Evolutionary conservation across 1,140 invertebrate genomes (phyloP), one percentile per base, ranked within the genome.

Genomic region (Pseudomyrmex cubaensis): DNA sequence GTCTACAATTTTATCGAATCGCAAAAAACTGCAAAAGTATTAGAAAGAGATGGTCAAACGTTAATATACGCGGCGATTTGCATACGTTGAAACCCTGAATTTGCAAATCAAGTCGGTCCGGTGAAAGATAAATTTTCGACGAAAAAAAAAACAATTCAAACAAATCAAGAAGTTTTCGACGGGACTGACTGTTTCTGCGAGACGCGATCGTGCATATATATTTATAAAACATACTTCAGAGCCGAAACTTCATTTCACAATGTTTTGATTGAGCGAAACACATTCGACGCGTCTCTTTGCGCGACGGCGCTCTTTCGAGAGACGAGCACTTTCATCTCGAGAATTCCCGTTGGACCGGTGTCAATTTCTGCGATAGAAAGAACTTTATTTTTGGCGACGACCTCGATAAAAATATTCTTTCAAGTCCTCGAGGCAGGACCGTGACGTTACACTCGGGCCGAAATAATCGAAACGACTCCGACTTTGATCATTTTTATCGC

Each of bases 331-430:
- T 89, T 84, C 87, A 83, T 88, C 82, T 82, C 25, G 57, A 57
- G 17, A 69, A 80, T 84, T 83, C 63, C 69, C 73, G 83, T 90
- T 92, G 91, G 90, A 67, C 10, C 1, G n/a, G 9, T 63, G 90
- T 91, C 91, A 92, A 83, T 84, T 84, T 87, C 83, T 69, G 50
- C 74, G 83, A 78, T 83, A 44, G 64, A 84, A 74, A 85, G 72
- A 84, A 88, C 78, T 85, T 86, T 90, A 91, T 92, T 91, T 92
- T 88, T 35, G 85, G 77, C 76, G 25, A 20, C 59, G 86, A 80
- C 80, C 86, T 78, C 82, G 82, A 85, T 89, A 85, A 82, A 89
- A 64, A 83, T 83, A 86, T 82, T 84, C 64, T 35, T 35, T 17
- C 52, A 73, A 52, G 56, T 56, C 13, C 61, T 15, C 46, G 46